Percentiles rank a stretch among this genome's conserved stretches.
Conservation (phyloP, 2,113 vertebrate genomes). For the Caloenas nicobarica region DNA sequence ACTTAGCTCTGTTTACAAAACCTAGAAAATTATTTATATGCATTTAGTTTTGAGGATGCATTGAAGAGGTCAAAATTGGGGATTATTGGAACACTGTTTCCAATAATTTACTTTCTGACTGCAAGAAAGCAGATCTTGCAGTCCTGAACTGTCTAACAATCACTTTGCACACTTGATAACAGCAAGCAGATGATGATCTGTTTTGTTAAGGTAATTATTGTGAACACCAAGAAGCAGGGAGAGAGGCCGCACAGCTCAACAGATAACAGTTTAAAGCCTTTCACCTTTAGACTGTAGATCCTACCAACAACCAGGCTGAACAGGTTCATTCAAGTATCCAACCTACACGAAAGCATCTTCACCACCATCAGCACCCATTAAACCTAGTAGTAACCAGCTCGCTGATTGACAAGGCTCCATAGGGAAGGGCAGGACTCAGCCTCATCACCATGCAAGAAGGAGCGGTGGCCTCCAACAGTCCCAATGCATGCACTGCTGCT, state of each 20-base stretch:
- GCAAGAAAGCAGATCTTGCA: background rate
- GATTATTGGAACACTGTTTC: background rate
- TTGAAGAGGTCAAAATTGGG: background rate
- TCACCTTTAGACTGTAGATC: background rate
- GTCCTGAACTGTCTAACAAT: background rate
- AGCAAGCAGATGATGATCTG: background rate
- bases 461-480: background rate
- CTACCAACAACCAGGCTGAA: slow-evolving; percentile 7
- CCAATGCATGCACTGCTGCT: accelerated
- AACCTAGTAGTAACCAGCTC: background rate
- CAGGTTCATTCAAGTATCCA: slow-evolving; percentile 26
- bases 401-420: background rate
- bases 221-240: slow-evolving; percentile 6
- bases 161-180: background rate
- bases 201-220: slow-evolving; percentile 5
- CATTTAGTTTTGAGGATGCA: slow-evolving; percentile 13
- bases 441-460: accelerated
- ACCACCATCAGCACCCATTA: background rate
- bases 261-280: slow-evolving; percentile 15
- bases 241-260: background rate
- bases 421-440: background rate
- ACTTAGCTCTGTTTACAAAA: slow-evolving; percentile 30
- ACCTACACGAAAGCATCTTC: background rate
- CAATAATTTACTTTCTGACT: background rate
- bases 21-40: background rate